Conservation (phyloP, 2,797 vertebrate species). For the Echiichthys vipera region DNA sequence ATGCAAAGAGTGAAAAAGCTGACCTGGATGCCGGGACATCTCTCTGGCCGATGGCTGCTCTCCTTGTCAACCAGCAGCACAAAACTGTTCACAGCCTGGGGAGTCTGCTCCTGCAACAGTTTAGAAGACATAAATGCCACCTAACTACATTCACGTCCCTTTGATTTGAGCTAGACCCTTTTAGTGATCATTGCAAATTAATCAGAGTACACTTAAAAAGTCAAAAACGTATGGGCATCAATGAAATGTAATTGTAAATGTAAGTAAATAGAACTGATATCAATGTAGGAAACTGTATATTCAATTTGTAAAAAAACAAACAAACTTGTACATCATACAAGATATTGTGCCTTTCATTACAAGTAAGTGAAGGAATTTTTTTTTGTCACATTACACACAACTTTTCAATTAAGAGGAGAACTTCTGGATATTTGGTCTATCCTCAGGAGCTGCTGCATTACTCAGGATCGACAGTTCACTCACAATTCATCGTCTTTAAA, state of each 20-base stretch:
- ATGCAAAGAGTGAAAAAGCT: constrained; percentile 15
- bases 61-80: constrained; percentile 90
- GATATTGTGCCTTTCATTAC: background rate
- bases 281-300: background rate
- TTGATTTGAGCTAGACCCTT: background rate
- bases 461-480: constrained; percentile 35
- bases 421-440: background rate
- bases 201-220: background rate
- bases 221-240: background rate
- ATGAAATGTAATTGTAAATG: background rate
- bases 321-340: background rate
- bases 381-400: background rate
- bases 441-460: constrained; percentile 18
- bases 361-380: background rate
- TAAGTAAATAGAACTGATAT: background rate
- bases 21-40: constrained; percentile 86
- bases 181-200: background rate
- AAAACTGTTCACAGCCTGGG: constrained; percentile 78
- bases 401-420: background rate
- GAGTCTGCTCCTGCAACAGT: constrained; percentile 74
- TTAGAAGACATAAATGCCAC: background rate
- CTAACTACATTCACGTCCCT: background rate
- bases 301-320: background rate
- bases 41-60: constrained; percentile 77
- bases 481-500: constrained; percentile 5